A percentile compares a stretch with the other conserved stretches of the same genome.
phyloP scores from a whole-genome alignment of 2,797 vertebrate species.

The Gymnothorax reevesii region DNA sequence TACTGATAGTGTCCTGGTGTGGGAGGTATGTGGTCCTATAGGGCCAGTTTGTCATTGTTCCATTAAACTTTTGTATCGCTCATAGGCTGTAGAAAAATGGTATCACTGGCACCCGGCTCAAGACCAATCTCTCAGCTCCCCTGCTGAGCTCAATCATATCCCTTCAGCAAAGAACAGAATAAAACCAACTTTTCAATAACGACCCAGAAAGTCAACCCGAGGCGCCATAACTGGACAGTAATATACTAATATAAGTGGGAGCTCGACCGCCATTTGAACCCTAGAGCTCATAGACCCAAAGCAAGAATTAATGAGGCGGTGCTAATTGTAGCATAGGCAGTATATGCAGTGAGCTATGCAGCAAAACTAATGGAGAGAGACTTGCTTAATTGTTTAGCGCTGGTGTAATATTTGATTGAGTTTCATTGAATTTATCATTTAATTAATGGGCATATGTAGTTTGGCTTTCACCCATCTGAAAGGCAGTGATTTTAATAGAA shows the following conservation, averaged over 20 bases:
- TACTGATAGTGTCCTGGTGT: background rate
- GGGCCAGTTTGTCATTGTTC: background rate
- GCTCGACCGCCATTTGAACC: too few relatives aligned
- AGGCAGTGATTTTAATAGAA: background rate
- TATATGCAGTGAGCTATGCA: too few relatives aligned
- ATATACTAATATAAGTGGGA: too few relatives aligned
- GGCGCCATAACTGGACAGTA: too few relatives aligned
- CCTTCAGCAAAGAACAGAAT: background rate
- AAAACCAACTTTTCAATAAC: background rate
- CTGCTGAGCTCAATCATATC: background rate
- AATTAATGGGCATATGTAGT: background rate
- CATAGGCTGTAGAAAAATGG: too few relatives aligned
- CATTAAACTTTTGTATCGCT: background rate
- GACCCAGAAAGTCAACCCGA: too few relatives aligned
- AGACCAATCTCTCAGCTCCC: background rate
- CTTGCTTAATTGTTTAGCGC: background rate
- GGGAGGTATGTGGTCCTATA: background rate
- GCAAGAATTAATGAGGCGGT: too few relatives aligned
- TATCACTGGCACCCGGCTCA: background rate
- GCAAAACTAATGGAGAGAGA: background rate
- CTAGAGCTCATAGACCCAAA: too few relatives aligned
- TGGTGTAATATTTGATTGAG: background rate
- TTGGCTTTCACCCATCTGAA: background rate
- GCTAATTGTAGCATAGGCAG: too few relatives aligned
- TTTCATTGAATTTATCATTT: background rate